Evolutionary conservation across 2,113 vertebrate species (phyloP).

Genomic region (Rhinogobius similis): DNA sequence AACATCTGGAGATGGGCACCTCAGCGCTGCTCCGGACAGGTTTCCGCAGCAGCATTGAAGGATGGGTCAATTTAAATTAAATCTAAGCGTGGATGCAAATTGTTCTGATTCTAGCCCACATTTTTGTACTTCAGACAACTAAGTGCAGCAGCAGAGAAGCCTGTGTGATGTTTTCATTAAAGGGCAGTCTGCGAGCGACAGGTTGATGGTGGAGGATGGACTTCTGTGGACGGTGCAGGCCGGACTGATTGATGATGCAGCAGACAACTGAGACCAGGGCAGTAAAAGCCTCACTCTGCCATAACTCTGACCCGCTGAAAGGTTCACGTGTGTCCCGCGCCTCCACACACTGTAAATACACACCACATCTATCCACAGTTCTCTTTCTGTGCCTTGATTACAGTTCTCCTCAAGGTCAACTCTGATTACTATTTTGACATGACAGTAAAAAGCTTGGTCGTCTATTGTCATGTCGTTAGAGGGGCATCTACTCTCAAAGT

Average conservation of each 20-base stretch:
- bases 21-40: no score
- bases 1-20: no score
- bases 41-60: no score
- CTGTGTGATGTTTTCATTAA: slow-evolving; percentile 13
- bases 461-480: neutral
- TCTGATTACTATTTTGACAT: neutral
- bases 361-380: slow-evolving; percentile 6
- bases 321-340: slow-evolving; percentile 27
- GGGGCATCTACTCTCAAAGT: neutral
- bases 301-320: slow-evolving; percentile 32
- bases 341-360: slow-evolving; percentile 29
- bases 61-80: no score
- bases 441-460: neutral
- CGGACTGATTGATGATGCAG: slow-evolving; percentile 38
- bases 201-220: slow-evolving; percentile 18
- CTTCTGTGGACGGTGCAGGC: slow-evolving; percentile 26
- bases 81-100: no score
- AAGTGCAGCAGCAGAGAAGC: neutral
- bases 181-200: neutral
- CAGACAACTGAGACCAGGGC: slow-evolving; percentile 33
- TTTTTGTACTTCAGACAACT: neutral
- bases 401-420: slow-evolving; percentile 1
- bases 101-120: neutral
- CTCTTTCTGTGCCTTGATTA: slow-evolving; percentile 17
- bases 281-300: slow-evolving; percentile 26